Conservation (phyloP, 2,797 vertebrate genomes). For the Rhinatrema bivittatum region DNA sequence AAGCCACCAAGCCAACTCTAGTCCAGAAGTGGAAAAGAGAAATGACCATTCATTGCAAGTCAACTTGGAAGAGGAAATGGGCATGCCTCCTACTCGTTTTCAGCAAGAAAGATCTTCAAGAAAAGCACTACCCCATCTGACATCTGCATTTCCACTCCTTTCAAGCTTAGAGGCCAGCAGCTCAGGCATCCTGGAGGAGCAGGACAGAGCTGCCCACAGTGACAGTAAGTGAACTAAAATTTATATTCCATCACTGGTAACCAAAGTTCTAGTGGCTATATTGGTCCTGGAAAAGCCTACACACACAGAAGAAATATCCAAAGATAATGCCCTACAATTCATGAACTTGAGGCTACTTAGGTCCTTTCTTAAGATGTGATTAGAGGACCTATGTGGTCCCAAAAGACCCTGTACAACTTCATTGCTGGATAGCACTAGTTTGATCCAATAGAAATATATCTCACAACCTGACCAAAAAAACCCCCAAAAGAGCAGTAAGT, state of each 20-base stretch:
- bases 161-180: constrained; percentile 34
- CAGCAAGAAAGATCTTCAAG: rapidly evolving
- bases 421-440: too few species aligned
- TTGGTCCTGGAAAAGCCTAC: background rate
- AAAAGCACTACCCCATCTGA: background rate
- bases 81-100: constrained; percentile 9
- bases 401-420: too few species aligned
- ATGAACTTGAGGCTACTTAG: background rate
- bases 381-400: too few species aligned
- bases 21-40: constrained; percentile 35
- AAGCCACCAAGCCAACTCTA: background rate
- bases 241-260: background rate
- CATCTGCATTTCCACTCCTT: constrained; percentile 17
- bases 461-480: too few species aligned
- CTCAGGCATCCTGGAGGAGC: constrained; percentile 32
- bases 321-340: background rate
- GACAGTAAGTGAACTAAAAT: background rate
- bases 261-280: too few species aligned
- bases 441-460: too few species aligned
- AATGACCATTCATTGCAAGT: constrained; percentile 40
- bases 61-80: constrained; percentile 6
- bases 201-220: constrained; percentile 28
- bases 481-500: too few species aligned
- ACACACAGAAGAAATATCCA: too few species aligned
- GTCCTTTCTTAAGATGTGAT: background rate